Evolutionary conservation across 2,113 vertebrate species (phyloP), one percentile per base, ranked within the genome.

Genomic region (Brachyhypopomus occidentalis): DNA sequence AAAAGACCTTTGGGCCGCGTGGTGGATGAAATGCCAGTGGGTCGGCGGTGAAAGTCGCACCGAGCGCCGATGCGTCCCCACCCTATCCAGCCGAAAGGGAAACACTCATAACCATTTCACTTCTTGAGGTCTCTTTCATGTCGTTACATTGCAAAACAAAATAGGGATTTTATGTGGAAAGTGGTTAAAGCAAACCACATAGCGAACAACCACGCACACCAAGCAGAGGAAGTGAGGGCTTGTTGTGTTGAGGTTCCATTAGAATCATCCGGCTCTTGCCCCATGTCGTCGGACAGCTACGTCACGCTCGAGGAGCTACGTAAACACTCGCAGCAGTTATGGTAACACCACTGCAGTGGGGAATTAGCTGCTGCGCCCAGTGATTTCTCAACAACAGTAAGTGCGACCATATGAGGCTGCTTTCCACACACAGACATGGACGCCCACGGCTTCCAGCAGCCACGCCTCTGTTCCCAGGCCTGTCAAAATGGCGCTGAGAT

Each of bases 361-460:
- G 83, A 87, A 79, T 75, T 83, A 52, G 55, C 72, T 25, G 83
- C 86, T 88, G 83, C 66, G 81, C 84, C 74, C 38, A 84, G 72
- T 60, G 71, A 88, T 89, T 90, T 88, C 84, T 80, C 85, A 92
- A 90, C 80, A 80, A 52, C 45, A 82, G 3, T n/a, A 88, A 88
- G 70, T 69, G 84, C 79, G 71, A 88, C 85, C 88, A 89, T 55
- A 85, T 87, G 85, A 88, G 67, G 27, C n/a, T 66, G 83, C 83
- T 78, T 78, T 79, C 86, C 88, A 87, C 5, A 52, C 45, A 52
- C 45, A 52, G 45, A 52, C 45, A 52, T 14, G 45, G 7, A 52
- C 45, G 12, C 8, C 8, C 41, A 48, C 41, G 9, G 41, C 41
- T 48, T 52, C 45, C 45, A 52, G 45, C 45, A 52, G 45, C 45